A percentile compares a stretch with the other conserved stretches of the same genome.
phyloP scores from a whole-genome alignment of 2,888 invertebrate species.

The Calliphora vomitoria region DNA sequence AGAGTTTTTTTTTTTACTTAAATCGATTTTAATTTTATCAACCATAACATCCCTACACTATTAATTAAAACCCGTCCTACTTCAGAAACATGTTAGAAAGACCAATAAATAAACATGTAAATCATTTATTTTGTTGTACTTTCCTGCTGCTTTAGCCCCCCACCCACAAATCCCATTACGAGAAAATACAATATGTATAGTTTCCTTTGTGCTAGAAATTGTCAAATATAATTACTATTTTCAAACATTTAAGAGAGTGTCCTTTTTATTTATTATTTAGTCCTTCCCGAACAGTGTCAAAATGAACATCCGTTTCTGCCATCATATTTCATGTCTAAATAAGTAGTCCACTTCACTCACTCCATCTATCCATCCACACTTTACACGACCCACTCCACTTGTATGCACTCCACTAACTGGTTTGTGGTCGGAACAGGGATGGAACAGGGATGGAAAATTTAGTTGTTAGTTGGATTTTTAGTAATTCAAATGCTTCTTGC shows the following conservation, averaged over 20 bases:
- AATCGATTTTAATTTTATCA: not conserved
- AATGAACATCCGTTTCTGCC: conserved; percentile 26
- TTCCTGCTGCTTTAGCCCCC: not conserved
- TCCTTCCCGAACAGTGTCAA: not conserved
- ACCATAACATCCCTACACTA: not conserved
- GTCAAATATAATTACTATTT: conserved; percentile 37
- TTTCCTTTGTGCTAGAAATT: conserved; percentile 11
- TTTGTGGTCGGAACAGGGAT: conserved; percentile 38
- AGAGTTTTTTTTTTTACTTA: no score
- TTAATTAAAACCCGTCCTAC: not conserved
- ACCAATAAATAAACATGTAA: not conserved
- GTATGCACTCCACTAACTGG: not conserved
- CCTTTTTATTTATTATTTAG: conserved; percentile 20
- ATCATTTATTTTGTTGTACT: conserved; percentile 5
- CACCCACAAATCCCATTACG: not conserved
- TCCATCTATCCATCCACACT: not conserved
- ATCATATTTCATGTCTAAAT: conserved; percentile 32
- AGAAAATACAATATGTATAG: not conserved
- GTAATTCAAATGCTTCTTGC: not conserved
- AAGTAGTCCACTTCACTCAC: conserved; percentile 10
- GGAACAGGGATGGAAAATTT: conserved; percentile 14
- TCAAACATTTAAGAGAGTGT: conserved; percentile 1
- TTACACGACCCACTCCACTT: not conserved
- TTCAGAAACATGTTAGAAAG: not conserved
- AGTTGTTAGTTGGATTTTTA: not conserved